A percentile compares a stretch with the other conserved stretches of the same genome.
Evolutionary conservation across 2,797 vertebrate genomes (phyloP).

Genomic region (Channa striata): DNA sequence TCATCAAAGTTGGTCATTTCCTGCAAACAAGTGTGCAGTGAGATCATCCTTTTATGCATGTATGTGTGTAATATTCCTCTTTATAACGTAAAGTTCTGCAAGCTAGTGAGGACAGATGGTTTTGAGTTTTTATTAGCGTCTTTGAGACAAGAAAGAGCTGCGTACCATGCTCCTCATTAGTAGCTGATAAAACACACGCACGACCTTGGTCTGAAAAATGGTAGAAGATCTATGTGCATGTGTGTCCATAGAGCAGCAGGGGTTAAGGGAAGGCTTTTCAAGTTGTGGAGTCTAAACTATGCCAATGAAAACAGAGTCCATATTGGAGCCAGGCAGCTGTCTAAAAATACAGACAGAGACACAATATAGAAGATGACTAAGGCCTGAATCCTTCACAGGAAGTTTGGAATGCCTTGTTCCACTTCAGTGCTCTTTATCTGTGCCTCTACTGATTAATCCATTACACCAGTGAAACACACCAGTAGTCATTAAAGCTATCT

Average conservation of each 20-base stretch:
- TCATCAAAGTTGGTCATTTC: background rate
- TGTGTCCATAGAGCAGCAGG: slow-evolving; percentile 49
- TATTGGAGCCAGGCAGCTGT: slow-evolving; percentile 78
- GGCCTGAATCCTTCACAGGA: slow-evolving; percentile 61
- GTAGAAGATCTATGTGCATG: slow-evolving; percentile 56
- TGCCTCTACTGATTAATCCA: slow-evolving; percentile 26
- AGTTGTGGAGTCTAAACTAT: slow-evolving; percentile 78
- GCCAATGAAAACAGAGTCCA: slow-evolving; percentile 81
- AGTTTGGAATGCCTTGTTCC: slow-evolving; percentile 54
- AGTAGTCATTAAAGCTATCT: slow-evolving; percentile 17
- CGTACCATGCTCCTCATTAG: slow-evolving; percentile 79
- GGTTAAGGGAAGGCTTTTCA: slow-evolving; percentile 79
- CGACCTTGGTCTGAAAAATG: slow-evolving; percentile 79
- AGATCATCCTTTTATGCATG: slow-evolving; percentile 43
- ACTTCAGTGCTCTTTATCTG: slow-evolving; percentile 12
- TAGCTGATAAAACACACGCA: slow-evolving; percentile 68
- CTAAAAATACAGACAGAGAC: slow-evolving; percentile 81
- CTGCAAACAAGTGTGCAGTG: slow-evolving; percentile 13
- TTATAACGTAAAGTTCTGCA: slow-evolving; percentile 48
- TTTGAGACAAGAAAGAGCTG: slow-evolving; percentile 82
- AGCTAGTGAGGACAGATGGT: slow-evolving; percentile 60
- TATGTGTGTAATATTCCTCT: slow-evolving; percentile 41
- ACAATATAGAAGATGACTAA: slow-evolving; percentile 79
- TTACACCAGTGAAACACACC: slow-evolving; percentile 21
- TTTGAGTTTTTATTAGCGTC: slow-evolving; percentile 79